Percentiles rank a stretch among this genome's conserved stretches.
Evolutionary conservation across 2,113 vertebrate genomes (phyloP).

Genomic region (Tachysurus vachellii): DNA sequence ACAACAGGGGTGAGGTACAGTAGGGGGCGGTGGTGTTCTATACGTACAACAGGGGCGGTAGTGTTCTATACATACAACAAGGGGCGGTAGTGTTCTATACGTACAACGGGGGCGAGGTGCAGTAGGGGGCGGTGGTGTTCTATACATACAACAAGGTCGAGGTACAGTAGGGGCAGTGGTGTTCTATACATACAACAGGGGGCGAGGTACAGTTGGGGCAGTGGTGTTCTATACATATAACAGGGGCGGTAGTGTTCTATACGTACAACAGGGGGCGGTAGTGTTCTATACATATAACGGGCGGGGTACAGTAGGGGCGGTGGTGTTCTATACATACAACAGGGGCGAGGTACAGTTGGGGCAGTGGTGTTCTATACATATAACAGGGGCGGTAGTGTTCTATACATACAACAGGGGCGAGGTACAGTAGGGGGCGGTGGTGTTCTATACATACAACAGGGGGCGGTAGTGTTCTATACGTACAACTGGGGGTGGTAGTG

Average conservation of each 20-base stretch:
- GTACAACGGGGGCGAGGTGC: background rate
- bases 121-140: background rate
- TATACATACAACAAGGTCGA: background rate
- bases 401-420: background rate
- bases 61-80: background rate
- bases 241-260: too few species aligned
- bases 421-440: too few species aligned
- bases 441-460: background rate
- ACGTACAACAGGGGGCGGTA: background rate
- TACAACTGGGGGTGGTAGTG: background rate
- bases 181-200: too few species aligned
- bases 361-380: too few species aligned
- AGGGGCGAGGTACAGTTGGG: background rate
- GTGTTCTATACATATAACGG: background rate
- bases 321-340: background rate
- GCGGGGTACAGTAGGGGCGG: background rate
- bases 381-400: background rate
- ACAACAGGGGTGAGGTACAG: background rate
- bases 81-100: background rate
- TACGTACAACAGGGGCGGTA: background rate
- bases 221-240: too few species aligned
- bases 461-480: background rate
- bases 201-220: too few species aligned
- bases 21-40: too few species aligned
- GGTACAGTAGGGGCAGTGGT: too few species aligned